Evolutionary conservation across 30 jellyfish, hydroid and myxozoan genomes (phyloP).

Genomic region (Hydractinia symbiolongicarpus): DNA sequence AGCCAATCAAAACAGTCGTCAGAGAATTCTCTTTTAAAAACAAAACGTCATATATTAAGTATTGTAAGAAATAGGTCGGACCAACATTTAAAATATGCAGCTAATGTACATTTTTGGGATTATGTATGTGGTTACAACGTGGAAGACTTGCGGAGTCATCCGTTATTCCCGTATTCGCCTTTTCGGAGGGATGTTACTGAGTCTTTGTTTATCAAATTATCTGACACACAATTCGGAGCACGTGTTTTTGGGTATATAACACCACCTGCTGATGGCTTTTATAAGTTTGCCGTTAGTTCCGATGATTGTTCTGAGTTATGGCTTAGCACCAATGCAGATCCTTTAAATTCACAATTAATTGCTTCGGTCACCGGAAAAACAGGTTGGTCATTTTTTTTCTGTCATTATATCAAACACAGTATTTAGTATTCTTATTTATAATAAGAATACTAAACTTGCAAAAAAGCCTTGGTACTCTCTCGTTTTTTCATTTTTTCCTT

Average conservation of each 20-base stretch:
- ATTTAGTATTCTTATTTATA: too few relatives aligned
- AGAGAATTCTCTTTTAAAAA: too few relatives aligned
- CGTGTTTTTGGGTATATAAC: conserved; percentile 53
- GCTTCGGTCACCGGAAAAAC: conserved; percentile 56
- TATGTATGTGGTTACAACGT: conserved; percentile 62
- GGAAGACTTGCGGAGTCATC: conserved; percentile 67
- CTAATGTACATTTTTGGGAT: conserved; percentile 70
- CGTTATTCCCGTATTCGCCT: conserved; percentile 66
- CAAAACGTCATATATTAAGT: conserved; percentile 40
- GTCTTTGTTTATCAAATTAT: conserved; percentile 25
- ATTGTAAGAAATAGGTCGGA: conserved; percentile 11
- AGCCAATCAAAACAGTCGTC: too few relatives aligned
- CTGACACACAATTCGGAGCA: conserved; percentile 59
- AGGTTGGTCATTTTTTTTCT: conserved; percentile 15
- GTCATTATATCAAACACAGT: too few relatives aligned
- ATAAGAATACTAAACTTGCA: too few relatives aligned
- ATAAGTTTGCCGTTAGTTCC: conserved; percentile 55
- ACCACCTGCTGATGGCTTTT: conserved; percentile 40
- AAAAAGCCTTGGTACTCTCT: too few relatives aligned
- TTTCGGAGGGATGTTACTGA: conserved; percentile 43
- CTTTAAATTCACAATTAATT: conserved; percentile 36
- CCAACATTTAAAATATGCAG: not conserved
- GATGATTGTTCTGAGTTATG: conserved; percentile 72
- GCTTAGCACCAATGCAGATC: conserved; percentile 61
- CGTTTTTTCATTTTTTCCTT: too few relatives aligned